Base-by-base conservation (phyloP, 2,888 invertebrate species). In the Xestia rhomboidea region DNA sequence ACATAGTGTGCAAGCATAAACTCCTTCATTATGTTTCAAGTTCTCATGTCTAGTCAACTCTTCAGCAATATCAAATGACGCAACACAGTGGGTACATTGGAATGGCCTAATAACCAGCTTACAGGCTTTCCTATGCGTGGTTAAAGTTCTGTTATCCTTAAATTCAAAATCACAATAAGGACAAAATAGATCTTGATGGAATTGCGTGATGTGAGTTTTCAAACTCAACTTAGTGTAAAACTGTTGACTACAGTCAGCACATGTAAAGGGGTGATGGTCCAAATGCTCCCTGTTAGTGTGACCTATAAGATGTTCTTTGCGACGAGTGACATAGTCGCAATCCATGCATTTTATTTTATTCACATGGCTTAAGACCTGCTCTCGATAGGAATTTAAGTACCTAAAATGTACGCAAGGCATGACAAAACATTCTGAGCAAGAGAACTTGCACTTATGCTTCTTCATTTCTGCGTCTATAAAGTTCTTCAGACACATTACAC, bases 241-340 rank as follows among this genome's bases (percentile, higher is more conserved):
- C 57, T 93, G 93, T 62, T 92, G 92, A 0, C 88, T 90, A 49
- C 94, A 94, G 64, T 91, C 89, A 0, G 89, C 89, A 73, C 94
- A 94, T 5, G 91, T 91, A 70, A 92, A 94, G 0, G 94, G 94
- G 74, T 93, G 93, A 74, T 93, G 90, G 27, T 93, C 90, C 62
- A 94, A 90, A 88, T 94, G 94, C 74, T 93, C 93, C 30, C 93
- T 86, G 66, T 94, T 94, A 0, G 89, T 92, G 79, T 94, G 94
- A 0, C 90, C 88, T 1, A 94, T 90, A 10, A 94, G 81, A 63
- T 92, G 90, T 68, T 93, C 92, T 63, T 93, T 94, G 34, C 92
- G 89, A 18, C 90, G 89, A 27, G 93, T 93, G 0, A 89, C 88
- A 79, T 92, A 94, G 71, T 94, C 92, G 74, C 94, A 94, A 82